phyloP scores from a whole-genome alignment of 2,113 vertebrate genomes.

The Cyrtonyx montezumae region DNA sequence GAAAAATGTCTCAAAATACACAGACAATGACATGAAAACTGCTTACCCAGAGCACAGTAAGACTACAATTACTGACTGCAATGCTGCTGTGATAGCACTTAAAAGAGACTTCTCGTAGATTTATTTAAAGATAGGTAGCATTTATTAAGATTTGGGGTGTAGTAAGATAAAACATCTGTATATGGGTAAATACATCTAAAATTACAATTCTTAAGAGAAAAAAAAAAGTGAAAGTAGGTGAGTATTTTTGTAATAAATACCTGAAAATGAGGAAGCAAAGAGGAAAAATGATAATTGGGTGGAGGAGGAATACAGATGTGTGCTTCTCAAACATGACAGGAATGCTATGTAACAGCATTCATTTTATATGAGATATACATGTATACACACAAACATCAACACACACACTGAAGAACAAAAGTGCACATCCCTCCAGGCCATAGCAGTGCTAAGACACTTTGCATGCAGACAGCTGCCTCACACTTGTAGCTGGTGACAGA shows the following conservation, averaged over 20 bases:
- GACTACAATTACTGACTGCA: neutral
- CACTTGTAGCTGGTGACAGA: neutral
- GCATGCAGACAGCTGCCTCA: neutral
- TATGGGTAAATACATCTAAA: neutral
- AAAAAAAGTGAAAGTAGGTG: neutral
- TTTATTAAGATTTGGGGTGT: neutral
- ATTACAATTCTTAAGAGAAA: neutral
- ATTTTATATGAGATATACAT: fast-evolving
- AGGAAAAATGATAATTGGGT: neutral
- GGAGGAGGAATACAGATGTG: neutral
- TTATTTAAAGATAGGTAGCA: neutral
- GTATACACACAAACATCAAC: neutral
- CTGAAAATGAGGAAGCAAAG: neutral
- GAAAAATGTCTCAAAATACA: neutral
- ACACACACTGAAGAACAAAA: neutral
- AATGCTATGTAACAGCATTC: neutral
- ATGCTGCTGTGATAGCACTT: neutral
- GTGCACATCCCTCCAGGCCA: neutral
- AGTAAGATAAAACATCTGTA: neutral
- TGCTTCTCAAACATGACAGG: neutral
- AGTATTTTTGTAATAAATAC: neutral
- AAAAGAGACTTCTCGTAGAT: neutral
- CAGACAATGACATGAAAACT: neutral
- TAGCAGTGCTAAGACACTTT: neutral
- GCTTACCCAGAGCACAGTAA: neutral